These are phyloP conservation scores for Aphelenchoides bicaudatus DNA, from an alignment of 2,888 invertebrate genomes.

Conservation along the genomic window DNA sequence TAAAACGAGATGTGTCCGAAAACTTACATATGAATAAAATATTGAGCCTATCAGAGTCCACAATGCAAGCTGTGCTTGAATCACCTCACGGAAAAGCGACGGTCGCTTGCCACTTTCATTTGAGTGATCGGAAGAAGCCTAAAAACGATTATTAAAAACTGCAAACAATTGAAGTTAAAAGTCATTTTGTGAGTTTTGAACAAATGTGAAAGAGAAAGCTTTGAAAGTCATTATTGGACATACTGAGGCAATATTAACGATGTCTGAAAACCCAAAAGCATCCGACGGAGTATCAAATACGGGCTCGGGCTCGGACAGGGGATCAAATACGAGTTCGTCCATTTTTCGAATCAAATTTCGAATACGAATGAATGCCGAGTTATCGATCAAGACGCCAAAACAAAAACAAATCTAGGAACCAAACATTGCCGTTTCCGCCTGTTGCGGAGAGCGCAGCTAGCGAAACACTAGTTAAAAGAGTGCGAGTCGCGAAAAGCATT, in stretches of 20 bases:
- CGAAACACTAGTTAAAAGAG: no score
- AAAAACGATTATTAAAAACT: slow-evolving; percentile 2
- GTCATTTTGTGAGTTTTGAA: slow-evolving; percentile 14
- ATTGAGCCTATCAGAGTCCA: slow-evolving; percentile 57
- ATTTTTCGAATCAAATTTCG: no score
- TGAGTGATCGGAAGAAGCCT: slow-evolving; percentile 26
- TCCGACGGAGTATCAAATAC: slow-evolving; percentile 9
- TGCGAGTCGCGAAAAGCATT: no score
- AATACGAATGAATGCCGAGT: no score
- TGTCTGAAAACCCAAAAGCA: slow-evolving; percentile 15
- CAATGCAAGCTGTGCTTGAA: slow-evolving; percentile 55
- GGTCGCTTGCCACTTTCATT: slow-evolving; percentile 23
- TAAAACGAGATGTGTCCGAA: no score
- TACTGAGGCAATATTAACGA: slow-evolving; percentile 15
- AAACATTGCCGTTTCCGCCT: no score
- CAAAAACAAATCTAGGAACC: no score
- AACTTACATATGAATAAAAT: slow-evolving; percentile 55
- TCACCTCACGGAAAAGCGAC: slow-evolving; percentile 32
- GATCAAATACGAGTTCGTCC: no score
- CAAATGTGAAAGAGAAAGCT: slow-evolving; percentile 20
- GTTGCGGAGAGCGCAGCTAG: no score
- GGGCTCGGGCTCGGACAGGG: no score
- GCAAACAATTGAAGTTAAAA: no score
- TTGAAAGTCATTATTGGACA: background rate
- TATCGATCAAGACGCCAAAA: no score